Percentiles rank a stretch among this genome's conserved stretches.
These are phyloP conservation scores for Nebria brevicollis DNA, from an alignment of 2,888 invertebrate species.

Conservation along the genomic window DNA sequence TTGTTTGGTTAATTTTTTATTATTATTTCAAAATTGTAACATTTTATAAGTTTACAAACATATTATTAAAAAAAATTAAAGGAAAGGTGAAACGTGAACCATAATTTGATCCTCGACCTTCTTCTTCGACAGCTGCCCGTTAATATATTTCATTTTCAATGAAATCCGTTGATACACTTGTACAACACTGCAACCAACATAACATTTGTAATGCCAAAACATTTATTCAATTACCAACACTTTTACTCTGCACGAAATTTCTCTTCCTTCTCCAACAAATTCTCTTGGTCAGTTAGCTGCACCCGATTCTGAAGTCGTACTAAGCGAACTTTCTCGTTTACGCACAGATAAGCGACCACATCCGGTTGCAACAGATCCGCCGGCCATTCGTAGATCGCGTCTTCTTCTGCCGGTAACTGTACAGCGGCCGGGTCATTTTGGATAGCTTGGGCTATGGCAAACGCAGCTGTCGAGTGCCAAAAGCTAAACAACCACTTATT, in stretches of 20 bases:
- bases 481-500: constrained; percentile 55
- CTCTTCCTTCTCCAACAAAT: constrained; percentile 53
- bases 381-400: constrained; percentile 62
- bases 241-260: constrained; percentile 59
- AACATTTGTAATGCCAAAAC: not conserved
- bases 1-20: too few relatives aligned
- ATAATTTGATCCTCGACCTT: constrained; percentile 32
- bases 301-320: constrained; percentile 56
- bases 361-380: constrained; percentile 62
- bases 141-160: constrained; percentile 27
- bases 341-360: constrained; percentile 60
- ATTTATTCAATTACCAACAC: constrained; percentile 3
- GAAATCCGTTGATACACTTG: constrained; percentile 31
- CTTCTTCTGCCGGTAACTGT: constrained; percentile 55
- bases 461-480: constrained; percentile 65
- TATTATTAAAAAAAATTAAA: not conserved
- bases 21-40: too few relatives aligned
- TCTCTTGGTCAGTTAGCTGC: constrained; percentile 56
- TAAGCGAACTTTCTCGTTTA: constrained; percentile 59
- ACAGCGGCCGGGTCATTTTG: constrained; percentile 52
- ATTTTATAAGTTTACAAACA: not conserved
- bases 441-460: constrained; percentile 60
- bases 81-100: constrained; percentile 6
- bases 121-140: constrained; percentile 32
- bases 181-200: constrained; percentile 14